Evolutionary conservation across 2,113 vertebrate genomes (phyloP), one percentile per base, ranked within the genome.

Genomic region (Ovibos moschatus): DNA sequence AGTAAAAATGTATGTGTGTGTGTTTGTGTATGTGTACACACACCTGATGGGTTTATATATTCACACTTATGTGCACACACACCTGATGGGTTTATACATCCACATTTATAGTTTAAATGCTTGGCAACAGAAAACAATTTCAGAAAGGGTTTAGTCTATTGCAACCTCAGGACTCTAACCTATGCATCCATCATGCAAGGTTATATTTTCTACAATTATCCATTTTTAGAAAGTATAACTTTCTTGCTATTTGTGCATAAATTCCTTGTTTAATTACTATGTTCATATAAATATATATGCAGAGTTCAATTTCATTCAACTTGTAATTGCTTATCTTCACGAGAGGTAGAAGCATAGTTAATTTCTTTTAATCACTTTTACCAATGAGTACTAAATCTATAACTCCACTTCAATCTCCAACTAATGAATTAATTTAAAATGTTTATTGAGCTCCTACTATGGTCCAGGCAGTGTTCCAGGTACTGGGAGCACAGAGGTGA

Each of bases 351-450:
- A 83, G 53, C 23, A 57, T 30, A 60, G 43, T 79, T 91, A 30
- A 84, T 89, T 95, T 40, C 36, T 53, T 81, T 86, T 86, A 87
- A 50, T 83, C 28, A 64, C 13, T 55, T 55, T 89, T 76, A 86
- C n/a, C 55, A 87, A 40, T 51, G 55, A 96, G 64, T 86, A 90
- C 55, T 79, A 89, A 92, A 89, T 67, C 58, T 27, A 0, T 64
- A 71, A 45, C 47, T 90, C 71, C 21, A 71, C 57, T 11, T 53
- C 25, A 89, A 74, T 71, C 81, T 89, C 33, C 55, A 89, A 47
- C 81, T 89, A 28, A 87, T 60, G 76, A 89, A 81, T 89, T 96
- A 94, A 84, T 86, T 74, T 83, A 81, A 95, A 91, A 53, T 71
- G 76, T 87, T 89, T 84, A 82, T 8, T 71, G 28, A 60, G 76